Evolutionary conservation across 2,797 vertebrate species (phyloP).

Genomic region (Eulemur albifrons): DNA sequence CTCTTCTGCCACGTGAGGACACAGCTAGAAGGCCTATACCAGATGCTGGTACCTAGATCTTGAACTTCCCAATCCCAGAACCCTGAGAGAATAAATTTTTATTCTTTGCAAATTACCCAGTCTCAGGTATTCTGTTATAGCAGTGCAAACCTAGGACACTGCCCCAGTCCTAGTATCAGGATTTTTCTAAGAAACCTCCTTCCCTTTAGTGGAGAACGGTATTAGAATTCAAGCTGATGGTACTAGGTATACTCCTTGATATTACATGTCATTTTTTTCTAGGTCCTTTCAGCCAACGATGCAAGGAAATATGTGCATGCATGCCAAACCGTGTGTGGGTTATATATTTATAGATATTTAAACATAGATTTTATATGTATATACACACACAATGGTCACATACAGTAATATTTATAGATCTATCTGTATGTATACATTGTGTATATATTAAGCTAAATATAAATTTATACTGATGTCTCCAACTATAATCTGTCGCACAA

Average conservation of each 20-base stretch:
- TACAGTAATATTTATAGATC: background rate
- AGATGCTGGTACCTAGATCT: background rate
- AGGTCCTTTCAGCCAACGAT: background rate
- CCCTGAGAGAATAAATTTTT: background rate
- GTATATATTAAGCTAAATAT: background rate
- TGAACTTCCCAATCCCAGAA: background rate
- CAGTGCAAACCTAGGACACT: background rate
- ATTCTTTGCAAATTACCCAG: background rate
- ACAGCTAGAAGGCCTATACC: background rate
- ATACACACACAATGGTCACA: background rate
- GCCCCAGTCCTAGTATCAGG: background rate
- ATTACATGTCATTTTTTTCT: background rate
- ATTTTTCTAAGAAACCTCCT: background rate
- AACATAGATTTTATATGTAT: background rate
- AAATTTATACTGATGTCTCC: background rate
- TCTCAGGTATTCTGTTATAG: background rate
- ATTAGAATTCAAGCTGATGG: background rate
- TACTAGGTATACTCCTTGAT: background rate
- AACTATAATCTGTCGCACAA: background rate
- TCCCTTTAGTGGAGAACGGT: background rate
- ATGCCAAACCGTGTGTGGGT: background rate
- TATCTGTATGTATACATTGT: background rate
- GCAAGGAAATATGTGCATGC: background rate
- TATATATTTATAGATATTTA: background rate
- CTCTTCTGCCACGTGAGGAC: background rate